Conservation (phyloP, 2,797 vertebrate species). For the Dicrostonyx torquatus region DNA sequence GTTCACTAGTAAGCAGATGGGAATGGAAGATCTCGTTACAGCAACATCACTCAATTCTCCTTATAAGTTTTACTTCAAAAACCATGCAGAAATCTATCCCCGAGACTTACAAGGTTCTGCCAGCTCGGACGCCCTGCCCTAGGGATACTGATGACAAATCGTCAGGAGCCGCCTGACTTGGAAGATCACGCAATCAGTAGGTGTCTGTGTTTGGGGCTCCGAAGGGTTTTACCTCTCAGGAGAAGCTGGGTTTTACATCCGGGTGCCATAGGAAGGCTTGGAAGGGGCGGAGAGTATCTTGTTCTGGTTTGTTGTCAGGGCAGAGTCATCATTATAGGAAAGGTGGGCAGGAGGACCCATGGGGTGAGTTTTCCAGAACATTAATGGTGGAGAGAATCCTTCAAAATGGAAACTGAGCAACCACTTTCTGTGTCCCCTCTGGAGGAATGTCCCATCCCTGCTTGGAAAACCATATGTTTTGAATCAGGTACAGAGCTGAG, state of each 20-base stretch:
- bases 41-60: background rate
- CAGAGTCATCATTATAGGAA: background rate
- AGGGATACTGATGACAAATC: constrained; percentile 20
- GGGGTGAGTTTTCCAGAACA: background rate
- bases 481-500: background rate
- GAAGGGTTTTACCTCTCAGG: background rate
- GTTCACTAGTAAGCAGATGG: constrained; percentile 3
- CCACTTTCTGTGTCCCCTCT: background rate
- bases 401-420: background rate
- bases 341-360: background rate
- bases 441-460: background rate
- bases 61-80: constrained; percentile 43
- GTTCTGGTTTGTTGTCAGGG: background rate
- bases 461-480: background rate
- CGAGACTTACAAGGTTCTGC: background rate
- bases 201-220: background rate
- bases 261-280: background rate
- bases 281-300: background rate
- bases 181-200: background rate
- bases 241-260: background rate
- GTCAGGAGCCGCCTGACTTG: background rate
- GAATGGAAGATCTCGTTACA: constrained; percentile 28
- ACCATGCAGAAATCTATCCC: background rate
- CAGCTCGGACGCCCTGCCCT: background rate
- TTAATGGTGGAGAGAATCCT: background rate